Evolutionary conservation across 2,797 vertebrate species (phyloP), one percentile per base, ranked within the genome.

Genomic region (Bothrops alternatus): DNA sequence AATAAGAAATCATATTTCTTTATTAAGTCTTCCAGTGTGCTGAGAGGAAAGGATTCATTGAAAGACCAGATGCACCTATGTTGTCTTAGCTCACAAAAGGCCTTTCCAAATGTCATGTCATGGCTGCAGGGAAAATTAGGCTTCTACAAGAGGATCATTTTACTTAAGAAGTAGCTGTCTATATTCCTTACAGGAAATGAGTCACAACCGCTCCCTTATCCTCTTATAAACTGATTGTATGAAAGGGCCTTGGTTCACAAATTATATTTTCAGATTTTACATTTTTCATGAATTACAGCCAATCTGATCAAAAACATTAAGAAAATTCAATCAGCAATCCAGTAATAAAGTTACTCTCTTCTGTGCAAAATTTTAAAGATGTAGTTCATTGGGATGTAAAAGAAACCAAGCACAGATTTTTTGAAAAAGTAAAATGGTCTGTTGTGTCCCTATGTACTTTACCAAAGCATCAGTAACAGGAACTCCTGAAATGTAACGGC

Each of bases 241-340:
- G 28, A 50, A 82, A 58, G 47, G 53, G 18, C 58, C 73, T 10
- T 65, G 90, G 89, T 94, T 90, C 93, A 93, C 16, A 0, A 0
- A 12, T 60, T 61, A 50, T 50, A 18, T 58, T 95, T 92, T 93
- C 85, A 93, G n/a, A 7, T 91, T 85, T 95, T 93, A 91, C 82
- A 92, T 87, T 92, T 94, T 94, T 32, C n/a, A 78, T 91, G 86
- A 96, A 91, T 92, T 92, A 57, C 53, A 6, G 89, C 61, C 92
- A 95, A 95, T 58, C 65, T 91, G 63, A 91, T 61, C 37, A 93
- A 12, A 0, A 4, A 78, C 1, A 42, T 16, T 57, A 32, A 37
- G 32, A n/a, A 86, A 69, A 69, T 42, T 88, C 32, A 91, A 58
- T 63, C 86, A n/a, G 53, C 91, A 57, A 47, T 47, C 53, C 57